phyloP scores from a whole-genome alignment of 2,797 vertebrate genomes.

The Chelonia mydas region DNA sequence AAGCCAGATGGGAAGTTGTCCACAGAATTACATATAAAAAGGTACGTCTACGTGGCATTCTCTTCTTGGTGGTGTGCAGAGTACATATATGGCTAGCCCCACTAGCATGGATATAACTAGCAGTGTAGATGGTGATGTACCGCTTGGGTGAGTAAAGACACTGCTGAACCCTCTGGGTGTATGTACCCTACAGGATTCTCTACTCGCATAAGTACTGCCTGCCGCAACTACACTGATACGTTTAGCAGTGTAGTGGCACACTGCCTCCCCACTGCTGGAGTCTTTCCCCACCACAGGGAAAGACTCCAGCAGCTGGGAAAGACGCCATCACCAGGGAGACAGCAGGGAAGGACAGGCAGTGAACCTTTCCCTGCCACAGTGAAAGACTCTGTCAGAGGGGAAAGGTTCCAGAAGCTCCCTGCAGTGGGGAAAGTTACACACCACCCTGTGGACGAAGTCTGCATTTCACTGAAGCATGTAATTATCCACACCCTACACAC shows the following conservation, averaged over 20 bases:
- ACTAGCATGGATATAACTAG: neutral
- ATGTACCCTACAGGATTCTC: neutral
- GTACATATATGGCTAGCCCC: neutral
- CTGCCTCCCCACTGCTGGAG: neutral
- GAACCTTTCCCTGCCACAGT: neutral
- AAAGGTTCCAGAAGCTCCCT: neutral
- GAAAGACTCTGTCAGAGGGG: neutral
- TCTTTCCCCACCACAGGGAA: neutral
- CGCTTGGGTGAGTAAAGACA: neutral
- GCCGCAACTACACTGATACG: neutral
- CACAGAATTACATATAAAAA: neutral
- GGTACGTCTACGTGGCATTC: neutral
- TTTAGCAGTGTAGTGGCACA: neutral
- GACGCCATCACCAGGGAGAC: neutral
- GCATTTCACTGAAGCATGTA: neutral
- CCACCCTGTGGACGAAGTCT: neutral
- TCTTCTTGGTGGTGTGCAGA: neutral
- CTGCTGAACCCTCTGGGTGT: neutral
- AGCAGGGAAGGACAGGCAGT: neutral
- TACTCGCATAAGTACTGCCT: neutral
- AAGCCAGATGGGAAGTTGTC: neutral
- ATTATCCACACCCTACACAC: neutral
- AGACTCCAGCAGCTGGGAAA: neutral
- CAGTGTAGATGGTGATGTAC: neutral
- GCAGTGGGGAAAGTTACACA: neutral